Percentiles rank a stretch among this genome's conserved stretches.
phyloP scores from a whole-genome alignment of 1,140 invertebrate species.

The Daktulosphaira vitifoliae region DNA sequence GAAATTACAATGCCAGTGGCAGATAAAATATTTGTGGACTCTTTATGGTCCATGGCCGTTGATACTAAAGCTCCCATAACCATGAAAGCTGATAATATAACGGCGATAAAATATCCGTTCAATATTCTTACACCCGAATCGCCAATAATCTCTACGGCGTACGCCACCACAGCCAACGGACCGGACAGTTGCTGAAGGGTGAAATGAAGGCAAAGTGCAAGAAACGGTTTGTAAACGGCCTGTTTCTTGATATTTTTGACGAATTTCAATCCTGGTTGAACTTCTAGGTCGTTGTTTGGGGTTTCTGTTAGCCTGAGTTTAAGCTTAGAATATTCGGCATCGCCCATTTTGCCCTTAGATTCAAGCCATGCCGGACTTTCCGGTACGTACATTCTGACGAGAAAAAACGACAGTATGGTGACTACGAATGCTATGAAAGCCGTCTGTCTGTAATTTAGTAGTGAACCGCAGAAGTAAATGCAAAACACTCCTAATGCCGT shows the following conservation, averaged over 20 bases:
- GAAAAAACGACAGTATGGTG: conserved; percentile 42
- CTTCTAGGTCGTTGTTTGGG: neutral
- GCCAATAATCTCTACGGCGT: conserved; percentile 52
- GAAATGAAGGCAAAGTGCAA: conserved; percentile 48
- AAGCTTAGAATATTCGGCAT: conserved; percentile 39
- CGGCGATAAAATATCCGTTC: conserved; percentile 40
- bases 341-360: conserved; percentile 37
- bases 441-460: conserved; percentile 46
- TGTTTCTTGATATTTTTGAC: conserved; percentile 32
- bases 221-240: conserved; percentile 45
- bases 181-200: conserved; percentile 53
- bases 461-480: conserved; percentile 41
- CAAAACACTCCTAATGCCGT: conserved; percentile 40
- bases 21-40: neutral
- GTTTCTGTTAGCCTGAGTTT: conserved; percentile 24
- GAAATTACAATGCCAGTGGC: neutral
- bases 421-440: conserved; percentile 45
- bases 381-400: conserved; percentile 43
- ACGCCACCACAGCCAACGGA: conserved; percentile 58
- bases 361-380: conserved; percentile 51
- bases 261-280: neutral
- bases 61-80: conserved; percentile 2
- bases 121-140: conserved; percentile 46
- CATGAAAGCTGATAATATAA: conserved; percentile 47
- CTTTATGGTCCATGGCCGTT: conserved; percentile 10